phyloP scores from a whole-genome alignment of 2,113 vertebrate species.

The Conger conger region DNA sequence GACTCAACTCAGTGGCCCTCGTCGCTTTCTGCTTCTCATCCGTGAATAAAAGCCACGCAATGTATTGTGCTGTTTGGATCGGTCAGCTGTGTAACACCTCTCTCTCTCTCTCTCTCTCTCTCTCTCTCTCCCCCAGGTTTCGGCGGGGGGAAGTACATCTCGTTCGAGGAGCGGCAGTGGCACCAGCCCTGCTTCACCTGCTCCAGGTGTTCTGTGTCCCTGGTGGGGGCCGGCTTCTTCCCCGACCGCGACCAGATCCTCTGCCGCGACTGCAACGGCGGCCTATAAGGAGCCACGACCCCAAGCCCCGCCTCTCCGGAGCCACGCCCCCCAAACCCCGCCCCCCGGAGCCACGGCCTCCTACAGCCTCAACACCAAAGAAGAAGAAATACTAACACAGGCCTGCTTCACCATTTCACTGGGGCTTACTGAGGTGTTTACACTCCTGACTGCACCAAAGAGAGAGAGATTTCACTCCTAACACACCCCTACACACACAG shows the following conservation, averaged over 20 bases:
- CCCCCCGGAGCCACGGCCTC: neutral
- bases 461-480: neutral
- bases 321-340: slow-evolving; percentile 21
- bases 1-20: too few species aligned
- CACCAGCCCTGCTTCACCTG: slow-evolving; percentile 96
- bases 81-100: too few species aligned
- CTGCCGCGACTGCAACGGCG: slow-evolving; percentile 88
- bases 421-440: neutral
- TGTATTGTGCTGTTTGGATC: too few species aligned
- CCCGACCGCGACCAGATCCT: slow-evolving; percentile 85
- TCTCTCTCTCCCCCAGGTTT: slow-evolving; percentile 72
- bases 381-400: neutral
- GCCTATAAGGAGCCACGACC: slow-evolving; percentile 83
- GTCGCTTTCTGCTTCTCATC: too few species aligned
- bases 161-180: slow-evolving; percentile 97
- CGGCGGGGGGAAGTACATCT: slow-evolving; percentile 95
- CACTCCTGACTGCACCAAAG: neutral
- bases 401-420: neutral
- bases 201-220: slow-evolving; percentile 83
- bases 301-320: slow-evolving; percentile 9
- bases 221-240: slow-evolving; percentile 95
- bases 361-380: neutral
- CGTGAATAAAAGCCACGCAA: too few species aligned
- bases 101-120: neutral
- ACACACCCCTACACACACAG: too few species aligned